Conservation (phyloP, 1,140 invertebrate genomes). For the Drosophila miranda region DNA sequence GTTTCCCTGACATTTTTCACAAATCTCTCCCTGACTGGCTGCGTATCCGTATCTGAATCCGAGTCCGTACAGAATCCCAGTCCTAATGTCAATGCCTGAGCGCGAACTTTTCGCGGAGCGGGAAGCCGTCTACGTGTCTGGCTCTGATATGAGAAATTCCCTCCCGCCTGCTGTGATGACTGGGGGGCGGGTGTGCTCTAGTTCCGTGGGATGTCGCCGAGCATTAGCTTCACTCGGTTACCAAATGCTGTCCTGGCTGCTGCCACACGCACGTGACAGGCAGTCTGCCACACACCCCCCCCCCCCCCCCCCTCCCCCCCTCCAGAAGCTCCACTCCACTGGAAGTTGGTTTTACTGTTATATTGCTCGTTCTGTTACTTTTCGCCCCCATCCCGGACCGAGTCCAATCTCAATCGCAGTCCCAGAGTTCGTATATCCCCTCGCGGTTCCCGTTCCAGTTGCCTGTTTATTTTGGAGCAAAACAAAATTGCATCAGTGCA, state of each 20-base stretch:
- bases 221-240: constrained; percentile 27
- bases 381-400: background rate
- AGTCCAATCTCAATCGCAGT: constrained; percentile 8
- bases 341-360: no score
- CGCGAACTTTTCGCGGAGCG: constrained; percentile 30
- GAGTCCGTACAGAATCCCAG: constrained; percentile 17
- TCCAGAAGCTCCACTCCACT: no score
- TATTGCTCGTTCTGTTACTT: constrained; percentile 10
- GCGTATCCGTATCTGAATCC: constrained; percentile 15
- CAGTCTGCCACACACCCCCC: constrained; percentile 14
- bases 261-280: constrained; percentile 52
- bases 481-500: constrained; percentile 73
- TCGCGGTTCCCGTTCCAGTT: constrained; percentile 12
- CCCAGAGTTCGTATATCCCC: constrained; percentile 5
- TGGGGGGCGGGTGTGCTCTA: background rate
- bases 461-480: constrained; percentile 62
- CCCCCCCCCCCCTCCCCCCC: constrained; percentile 1
- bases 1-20: constrained; percentile 68
- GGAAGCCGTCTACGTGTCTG: constrained; percentile 46
- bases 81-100: constrained; percentile 40
- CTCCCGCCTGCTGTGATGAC: constrained; percentile 7
- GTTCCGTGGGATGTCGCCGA: constrained; percentile 32
- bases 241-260: constrained; percentile 28
- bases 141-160: constrained; percentile 64
- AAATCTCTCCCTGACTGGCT: constrained; percentile 53